Conservation (phyloP, 2,113 vertebrate species). For the Gymnogyps californianus region DNA sequence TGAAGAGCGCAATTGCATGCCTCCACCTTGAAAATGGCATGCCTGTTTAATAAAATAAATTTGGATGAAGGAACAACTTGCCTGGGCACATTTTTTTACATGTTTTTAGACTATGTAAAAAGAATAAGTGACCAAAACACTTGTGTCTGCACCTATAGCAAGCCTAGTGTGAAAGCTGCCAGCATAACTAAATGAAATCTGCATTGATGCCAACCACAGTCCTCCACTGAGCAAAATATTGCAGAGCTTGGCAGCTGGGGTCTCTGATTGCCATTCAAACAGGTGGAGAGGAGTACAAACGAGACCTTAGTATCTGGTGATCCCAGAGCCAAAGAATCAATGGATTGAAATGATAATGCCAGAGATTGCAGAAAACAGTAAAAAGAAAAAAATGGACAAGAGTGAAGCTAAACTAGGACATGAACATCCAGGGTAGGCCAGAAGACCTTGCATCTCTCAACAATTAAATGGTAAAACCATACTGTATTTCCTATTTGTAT, state of each 20-base stretch:
- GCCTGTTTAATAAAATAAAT: conserved; percentile 28
- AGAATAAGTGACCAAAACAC: conserved; percentile 38
- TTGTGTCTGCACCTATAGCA: conserved; percentile 12
- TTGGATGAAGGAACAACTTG: conserved; percentile 1
- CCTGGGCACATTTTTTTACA: background rate
- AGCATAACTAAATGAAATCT: conserved; percentile 35
- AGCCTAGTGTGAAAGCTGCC: conserved; percentile 15
- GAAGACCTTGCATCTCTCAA: background rate
- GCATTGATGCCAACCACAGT: background rate
- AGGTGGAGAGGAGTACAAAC: conserved; percentile 57
- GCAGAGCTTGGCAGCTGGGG: conserved; percentile 49
- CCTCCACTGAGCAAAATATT: conserved; percentile 32
- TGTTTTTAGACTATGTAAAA: conserved; percentile 6
- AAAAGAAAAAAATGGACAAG: background rate
- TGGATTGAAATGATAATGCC: background rate
- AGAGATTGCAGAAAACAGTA: background rate
- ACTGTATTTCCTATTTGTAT: background rate
- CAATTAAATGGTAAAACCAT: background rate
- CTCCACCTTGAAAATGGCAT: conserved; percentile 40
- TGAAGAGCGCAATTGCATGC: background rate
- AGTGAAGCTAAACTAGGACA: background rate
- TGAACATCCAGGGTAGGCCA: background rate
- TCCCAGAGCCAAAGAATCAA: conserved; percentile 47
- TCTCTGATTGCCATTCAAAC: conserved; percentile 54
- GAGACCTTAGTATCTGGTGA: conserved; percentile 25